phyloP scores from a whole-genome alignment of 2,113 vertebrate species.

The Pangasianodon gigas region DNA sequence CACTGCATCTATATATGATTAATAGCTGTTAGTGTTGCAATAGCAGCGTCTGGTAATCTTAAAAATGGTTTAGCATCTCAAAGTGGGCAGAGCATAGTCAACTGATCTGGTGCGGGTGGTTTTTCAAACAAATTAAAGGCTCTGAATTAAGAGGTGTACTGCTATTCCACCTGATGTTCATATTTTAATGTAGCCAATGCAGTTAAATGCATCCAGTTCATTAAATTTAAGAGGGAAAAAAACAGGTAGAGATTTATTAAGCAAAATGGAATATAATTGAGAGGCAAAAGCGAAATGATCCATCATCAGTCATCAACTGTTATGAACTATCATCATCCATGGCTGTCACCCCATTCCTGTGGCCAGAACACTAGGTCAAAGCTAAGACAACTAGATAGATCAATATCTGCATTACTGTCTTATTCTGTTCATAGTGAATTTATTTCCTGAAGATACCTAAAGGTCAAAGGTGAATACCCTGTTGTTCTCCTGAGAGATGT shows the following conservation, averaged over 20 bases:
- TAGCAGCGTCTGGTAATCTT: not conserved
- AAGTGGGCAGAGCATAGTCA: too few relatives aligned
- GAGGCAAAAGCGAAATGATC: not conserved
- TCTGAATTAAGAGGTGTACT: not conserved
- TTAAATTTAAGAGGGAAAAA: not conserved
- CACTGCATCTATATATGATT: not conserved
- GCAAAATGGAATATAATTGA: not conserved
- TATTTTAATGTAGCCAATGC: not conserved
- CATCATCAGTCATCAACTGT: not conserved
- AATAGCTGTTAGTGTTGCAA: too few relatives aligned
- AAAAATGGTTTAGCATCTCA: not conserved
- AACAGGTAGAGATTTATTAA: not conserved
- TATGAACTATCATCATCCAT: not conserved
- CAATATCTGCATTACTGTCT: not conserved
- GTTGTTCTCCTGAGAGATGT: not conserved
- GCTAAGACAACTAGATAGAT: not conserved
- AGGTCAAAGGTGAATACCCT: not conserved
- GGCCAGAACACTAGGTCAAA: not conserved
- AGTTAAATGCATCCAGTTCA: not conserved
- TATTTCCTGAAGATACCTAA: not conserved
- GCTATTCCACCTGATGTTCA: not conserved
- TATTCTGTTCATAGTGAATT: not conserved
- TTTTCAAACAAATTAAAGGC: not conserved
- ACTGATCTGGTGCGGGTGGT: not conserved
- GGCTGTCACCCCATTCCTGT: not conserved